phyloP scores from a whole-genome alignment of 2,797 vertebrate species.

The Darevskia nairensis region DNA sequence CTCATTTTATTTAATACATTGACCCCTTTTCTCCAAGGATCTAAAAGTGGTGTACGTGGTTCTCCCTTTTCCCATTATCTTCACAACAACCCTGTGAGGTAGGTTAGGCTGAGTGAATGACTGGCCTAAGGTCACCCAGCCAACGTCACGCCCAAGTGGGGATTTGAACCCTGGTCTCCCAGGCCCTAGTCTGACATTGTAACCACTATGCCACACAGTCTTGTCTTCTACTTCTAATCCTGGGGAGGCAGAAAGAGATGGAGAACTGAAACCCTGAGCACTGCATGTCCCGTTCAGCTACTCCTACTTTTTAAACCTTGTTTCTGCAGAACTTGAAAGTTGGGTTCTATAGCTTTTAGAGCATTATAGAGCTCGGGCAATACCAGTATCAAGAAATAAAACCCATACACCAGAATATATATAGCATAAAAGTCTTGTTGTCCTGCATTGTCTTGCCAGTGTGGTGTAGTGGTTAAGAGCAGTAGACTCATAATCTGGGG shows the following conservation, averaged over 20 bases:
- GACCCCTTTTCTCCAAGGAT: no score
- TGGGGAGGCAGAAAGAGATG: background rate
- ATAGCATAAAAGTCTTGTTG: background rate
- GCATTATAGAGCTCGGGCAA: no score
- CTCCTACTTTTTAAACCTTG: background rate
- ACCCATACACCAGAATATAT: background rate
- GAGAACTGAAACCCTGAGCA: background rate
- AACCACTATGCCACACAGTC: background rate
- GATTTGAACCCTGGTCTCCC: no score
- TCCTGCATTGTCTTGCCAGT: background rate
- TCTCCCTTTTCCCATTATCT: background rate
- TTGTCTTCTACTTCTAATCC: background rate
- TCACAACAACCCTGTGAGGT: no score
- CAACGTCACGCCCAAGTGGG: no score
- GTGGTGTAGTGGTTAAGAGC: no score
- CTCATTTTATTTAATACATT: background rate
- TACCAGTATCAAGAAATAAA: background rate
- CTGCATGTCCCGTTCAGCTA: background rate
- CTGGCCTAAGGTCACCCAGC: no score
- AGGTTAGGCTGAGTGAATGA: no score
- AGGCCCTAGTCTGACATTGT: no score
- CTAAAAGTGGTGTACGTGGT: background rate
- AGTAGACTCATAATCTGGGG: no score
- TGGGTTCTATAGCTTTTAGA: background rate
- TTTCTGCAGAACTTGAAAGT: background rate